A percentile compares a stretch with the other conserved stretches of the same genome.
These are phyloP conservation scores for Capromys pilorides DNA, from an alignment of 2,797 vertebrate species.

Conservation along the genomic window DNA sequence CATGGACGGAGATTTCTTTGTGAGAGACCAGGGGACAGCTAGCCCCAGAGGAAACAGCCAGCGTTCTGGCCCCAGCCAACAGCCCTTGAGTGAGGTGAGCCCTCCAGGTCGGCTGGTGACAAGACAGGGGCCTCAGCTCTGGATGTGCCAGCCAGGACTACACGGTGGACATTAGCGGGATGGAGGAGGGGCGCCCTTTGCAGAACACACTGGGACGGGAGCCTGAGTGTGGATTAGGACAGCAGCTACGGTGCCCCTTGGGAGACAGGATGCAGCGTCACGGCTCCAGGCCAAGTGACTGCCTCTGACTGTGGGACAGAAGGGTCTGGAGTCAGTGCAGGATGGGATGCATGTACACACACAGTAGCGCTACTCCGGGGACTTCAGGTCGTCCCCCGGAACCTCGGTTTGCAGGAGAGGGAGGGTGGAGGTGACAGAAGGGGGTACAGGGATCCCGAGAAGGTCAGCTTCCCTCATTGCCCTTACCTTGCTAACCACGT, in stretches of 20 bases:
- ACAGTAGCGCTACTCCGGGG: background rate
- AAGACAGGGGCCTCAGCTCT: background rate
- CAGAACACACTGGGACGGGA: background rate
- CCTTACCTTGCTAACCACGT: slow-evolving; percentile 96
- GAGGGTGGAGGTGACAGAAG: background rate
- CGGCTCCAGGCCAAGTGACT: background rate
- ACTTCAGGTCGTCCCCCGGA: background rate
- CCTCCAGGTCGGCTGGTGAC: background rate
- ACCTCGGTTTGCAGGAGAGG: background rate
- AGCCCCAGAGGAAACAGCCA: background rate
- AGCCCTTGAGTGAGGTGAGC: background rate
- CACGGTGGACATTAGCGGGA: background rate
- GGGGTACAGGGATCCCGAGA: background rate
- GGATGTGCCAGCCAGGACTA: background rate
- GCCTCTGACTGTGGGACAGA: background rate
- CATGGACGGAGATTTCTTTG: background rate
- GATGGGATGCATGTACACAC: background rate
- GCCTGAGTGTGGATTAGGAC: background rate
- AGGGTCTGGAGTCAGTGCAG: background rate
- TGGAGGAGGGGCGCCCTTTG: background rate
- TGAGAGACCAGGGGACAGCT: background rate
- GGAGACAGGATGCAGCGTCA: background rate
- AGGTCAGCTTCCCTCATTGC: background rate
- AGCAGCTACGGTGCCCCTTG: background rate
- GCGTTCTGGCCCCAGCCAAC: background rate